Evolutionary conservation across 2,797 vertebrate genomes (phyloP).

Genomic region (Hirundo rustica): DNA sequence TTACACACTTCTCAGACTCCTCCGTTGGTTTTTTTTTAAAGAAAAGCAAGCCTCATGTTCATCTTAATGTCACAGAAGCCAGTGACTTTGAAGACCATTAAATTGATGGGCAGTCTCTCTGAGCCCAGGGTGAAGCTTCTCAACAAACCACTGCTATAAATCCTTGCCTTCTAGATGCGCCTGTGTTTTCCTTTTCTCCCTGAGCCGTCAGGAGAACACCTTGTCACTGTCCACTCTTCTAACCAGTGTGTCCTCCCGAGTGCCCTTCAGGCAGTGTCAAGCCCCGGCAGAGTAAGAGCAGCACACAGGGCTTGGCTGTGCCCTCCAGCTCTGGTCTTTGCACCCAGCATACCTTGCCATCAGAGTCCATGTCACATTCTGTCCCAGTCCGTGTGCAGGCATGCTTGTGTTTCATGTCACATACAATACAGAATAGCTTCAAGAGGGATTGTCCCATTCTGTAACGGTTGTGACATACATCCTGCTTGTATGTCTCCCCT

Average conservation of each 20-base stretch:
- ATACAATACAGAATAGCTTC: background rate
- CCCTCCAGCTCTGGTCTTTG: background rate
- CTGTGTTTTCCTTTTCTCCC: background rate
- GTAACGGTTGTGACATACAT: background rate
- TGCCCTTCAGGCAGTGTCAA: background rate
- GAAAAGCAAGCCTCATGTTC: background rate
- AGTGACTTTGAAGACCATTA: background rate
- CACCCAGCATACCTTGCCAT: background rate
- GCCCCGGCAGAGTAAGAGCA: background rate
- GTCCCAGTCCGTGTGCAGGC: background rate
- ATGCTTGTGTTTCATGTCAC: constrained; percentile 16
- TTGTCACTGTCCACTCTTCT: background rate
- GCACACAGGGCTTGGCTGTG: background rate
- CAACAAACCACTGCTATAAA: background rate
- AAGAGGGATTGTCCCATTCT: background rate
- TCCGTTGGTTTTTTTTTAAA: background rate
- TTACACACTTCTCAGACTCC: background rate
- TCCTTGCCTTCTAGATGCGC: background rate
- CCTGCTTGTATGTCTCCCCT: background rate
- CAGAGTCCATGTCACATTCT: background rate
- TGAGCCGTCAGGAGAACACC: background rate
- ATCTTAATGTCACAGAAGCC: background rate
- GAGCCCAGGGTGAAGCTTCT: background rate
- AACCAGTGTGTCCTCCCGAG: background rate
- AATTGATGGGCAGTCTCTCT: background rate